Evolutionary conservation across 2,113 vertebrate species (phyloP), one percentile per base, ranked within the genome.

Genomic region (Entomyzon cyanotis): DNA sequence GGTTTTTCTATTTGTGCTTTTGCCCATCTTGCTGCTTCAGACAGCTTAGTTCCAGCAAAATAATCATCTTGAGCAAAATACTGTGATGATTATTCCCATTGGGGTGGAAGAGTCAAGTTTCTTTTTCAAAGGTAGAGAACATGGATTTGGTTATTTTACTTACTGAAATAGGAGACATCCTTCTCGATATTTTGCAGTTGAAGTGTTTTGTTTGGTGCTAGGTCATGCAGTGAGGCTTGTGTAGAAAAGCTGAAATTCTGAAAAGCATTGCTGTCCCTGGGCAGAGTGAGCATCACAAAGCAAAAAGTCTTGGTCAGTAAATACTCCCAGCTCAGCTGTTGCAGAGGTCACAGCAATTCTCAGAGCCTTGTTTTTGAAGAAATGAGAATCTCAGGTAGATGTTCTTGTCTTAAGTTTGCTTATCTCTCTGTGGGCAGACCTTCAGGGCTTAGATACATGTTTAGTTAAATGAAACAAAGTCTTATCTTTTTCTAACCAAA

Each of bases 401-500:
- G 62, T 62, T 85, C 75, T 37, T 37, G 37, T 37, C 37, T 74
- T 90, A 47, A 23, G 37, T 80, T 85, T 85, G 67, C 56, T 76
- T 91, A 27, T 87, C 87, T 92, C 24, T 74, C 67, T 27, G 5
- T n/a, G 63, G 47, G 58, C 82, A 90, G 27, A 49, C 71, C 84
- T 90, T 80, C 71, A 80, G 67, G 82, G 71, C 75, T 80, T 85
- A 80, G 59, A 17, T 46, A 42, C 0, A 5, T 69, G 46, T 74
- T 85, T 71, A 60, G 67, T 44, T 85, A 73, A 85, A 50, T 55
- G 46, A 96, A 79, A 58, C 58, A 93, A 89, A 53, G 35, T 60
- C 56, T 73, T 89, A 83, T 27, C 67, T 80, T 58, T 85, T 94
- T 63, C 68, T 93, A 92, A 92, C 27, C 87, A 77, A 89, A 92